Conservation (phyloP, 2,888 invertebrate genomes). For the Rotaria macrura region DNA sequence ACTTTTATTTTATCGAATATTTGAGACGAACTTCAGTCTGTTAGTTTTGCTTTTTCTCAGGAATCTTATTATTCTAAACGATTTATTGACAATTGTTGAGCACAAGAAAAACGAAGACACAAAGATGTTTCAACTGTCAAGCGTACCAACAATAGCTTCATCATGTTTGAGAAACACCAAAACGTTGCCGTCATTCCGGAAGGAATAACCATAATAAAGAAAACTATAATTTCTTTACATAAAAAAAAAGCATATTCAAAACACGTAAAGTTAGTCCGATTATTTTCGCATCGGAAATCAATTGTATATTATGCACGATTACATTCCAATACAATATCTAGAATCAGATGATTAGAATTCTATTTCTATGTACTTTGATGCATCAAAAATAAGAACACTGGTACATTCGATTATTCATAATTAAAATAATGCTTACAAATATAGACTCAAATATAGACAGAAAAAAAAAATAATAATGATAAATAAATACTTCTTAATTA, state of each 20-base stretch:
- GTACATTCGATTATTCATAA: background rate
- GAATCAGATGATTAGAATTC: background rate
- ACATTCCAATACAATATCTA: background rate
- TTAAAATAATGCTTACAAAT: background rate
- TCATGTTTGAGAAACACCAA: background rate
- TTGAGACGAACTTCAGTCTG: too few species aligned
- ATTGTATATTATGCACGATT: background rate
- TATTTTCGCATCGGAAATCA: background rate
- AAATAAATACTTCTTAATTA: background rate
- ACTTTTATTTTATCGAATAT: too few species aligned
- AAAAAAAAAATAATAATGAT: background rate
- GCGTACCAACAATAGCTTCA: background rate
- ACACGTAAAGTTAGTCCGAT: background rate
- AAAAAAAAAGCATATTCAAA: background rate
- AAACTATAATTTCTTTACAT: background rate
- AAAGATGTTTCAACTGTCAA: background rate
- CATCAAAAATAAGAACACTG: background rate
- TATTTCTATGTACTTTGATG: background rate
- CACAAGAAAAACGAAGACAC: too few species aligned
- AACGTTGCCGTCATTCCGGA: background rate
- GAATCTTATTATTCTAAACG: too few species aligned
- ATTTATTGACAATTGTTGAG: too few species aligned
- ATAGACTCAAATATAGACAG: too few species aligned
- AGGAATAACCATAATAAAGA: background rate
- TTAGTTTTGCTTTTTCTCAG: too few species aligned